phyloP scores from a whole-genome alignment of 2,888 invertebrate genomes.

The Opisthograptis luteolata region DNA sequence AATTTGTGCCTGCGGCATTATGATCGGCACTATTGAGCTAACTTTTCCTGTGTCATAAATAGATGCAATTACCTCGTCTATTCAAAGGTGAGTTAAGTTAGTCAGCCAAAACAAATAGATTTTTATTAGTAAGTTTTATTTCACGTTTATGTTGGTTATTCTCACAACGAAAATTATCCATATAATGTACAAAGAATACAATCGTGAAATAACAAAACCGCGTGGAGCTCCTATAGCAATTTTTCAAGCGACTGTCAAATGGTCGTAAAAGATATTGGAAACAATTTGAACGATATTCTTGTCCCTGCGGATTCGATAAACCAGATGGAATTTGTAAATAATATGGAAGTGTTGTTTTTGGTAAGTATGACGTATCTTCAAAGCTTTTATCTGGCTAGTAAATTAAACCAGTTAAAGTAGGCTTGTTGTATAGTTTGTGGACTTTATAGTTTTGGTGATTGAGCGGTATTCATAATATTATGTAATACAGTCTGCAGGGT shows the following conservation, averaged over 20 bases:
- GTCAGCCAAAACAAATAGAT: no score
- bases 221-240: slow-evolving; percentile 62
- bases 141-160: background rate
- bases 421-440: no score
- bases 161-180: slow-evolving; percentile 17
- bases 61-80: no score
- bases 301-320: slow-evolving; percentile 57
- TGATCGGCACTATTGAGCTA: no score
- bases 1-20: no score
- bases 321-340: slow-evolving; percentile 52
- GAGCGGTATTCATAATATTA: no score
- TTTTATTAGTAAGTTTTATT: background rate
- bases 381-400: no score
- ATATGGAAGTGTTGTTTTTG: slow-evolving; percentile 32
- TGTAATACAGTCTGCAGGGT: no score
- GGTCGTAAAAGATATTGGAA: slow-evolving; percentile 78
- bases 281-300: slow-evolving; percentile 76
- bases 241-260: slow-evolving; percentile 77
- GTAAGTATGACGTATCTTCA: background rate
- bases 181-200: slow-evolving; percentile 51
- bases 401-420: no score
- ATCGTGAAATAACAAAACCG: slow-evolving; percentile 64
- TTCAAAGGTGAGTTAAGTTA: no score
- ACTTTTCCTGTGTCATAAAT: no score
- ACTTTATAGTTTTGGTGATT: no score